phyloP scores from a whole-genome alignment of 2,888 invertebrate genomes.

The Julus scandinavius region DNA sequence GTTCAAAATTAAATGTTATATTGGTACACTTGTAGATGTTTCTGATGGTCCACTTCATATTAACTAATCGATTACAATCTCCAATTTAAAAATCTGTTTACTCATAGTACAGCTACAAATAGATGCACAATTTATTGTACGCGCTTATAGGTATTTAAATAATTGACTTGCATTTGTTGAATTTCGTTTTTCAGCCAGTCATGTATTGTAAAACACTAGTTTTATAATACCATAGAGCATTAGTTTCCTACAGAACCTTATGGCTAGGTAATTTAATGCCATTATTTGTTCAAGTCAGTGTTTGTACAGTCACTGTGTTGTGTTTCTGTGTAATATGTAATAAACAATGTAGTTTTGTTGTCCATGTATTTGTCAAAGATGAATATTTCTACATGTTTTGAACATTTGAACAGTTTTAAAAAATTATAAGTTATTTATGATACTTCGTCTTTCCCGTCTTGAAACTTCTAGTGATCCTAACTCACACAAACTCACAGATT shows the following conservation, averaged over 20 bases:
- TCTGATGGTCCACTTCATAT: neutral
- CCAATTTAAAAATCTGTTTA: neutral
- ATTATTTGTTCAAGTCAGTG: neutral
- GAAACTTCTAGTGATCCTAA: no score
- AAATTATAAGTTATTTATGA: no score
- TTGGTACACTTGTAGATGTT: neutral
- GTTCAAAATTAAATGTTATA: no score
- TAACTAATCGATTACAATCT: neutral
- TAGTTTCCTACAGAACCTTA: no score
- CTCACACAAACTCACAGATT: no score
- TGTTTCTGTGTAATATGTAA: neutral
- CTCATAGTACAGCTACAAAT: neutral
- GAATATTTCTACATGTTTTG: neutral
- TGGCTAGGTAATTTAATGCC: no score
- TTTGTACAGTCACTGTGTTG: neutral
- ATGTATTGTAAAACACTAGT: neutral
- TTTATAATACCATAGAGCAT: no score
- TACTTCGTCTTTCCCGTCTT: no score
- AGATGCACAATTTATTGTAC: neutral
- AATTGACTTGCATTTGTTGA: neutral
- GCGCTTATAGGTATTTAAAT: neutral
- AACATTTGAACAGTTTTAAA: no score
- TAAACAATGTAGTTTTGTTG: constrained; percentile 34
- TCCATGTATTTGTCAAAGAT: neutral
- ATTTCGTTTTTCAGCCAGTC: neutral